phyloP scores from a whole-genome alignment of 2,113 vertebrate genomes.

The Apaloderma vittatum region DNA sequence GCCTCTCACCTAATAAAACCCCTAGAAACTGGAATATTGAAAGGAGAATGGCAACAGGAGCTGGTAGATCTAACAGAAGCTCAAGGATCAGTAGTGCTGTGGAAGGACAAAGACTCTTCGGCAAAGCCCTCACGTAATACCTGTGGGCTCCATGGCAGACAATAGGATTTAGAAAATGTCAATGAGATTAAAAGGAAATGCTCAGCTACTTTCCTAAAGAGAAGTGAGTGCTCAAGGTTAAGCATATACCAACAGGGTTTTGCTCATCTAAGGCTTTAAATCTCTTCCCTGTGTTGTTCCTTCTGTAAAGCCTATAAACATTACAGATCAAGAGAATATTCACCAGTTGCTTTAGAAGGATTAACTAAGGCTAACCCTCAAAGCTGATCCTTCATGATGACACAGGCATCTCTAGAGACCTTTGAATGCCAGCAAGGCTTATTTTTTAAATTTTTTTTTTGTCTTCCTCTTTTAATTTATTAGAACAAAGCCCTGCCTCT shows the following conservation, averaged over 20 bases:
- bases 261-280: neutral
- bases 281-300: neutral
- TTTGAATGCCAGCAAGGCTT: neutral
- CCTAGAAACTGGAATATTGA: neutral
- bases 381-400: neutral
- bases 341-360: neutral
- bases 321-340: neutral
- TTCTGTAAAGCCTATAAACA: neutral
- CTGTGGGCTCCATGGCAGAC: neutral
- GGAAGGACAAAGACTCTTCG: neutral
- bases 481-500: neutral
- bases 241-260: neutral
- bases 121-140: neutral
- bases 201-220: neutral
- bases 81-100: neutral
- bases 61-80: neutral
- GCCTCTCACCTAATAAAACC: neutral
- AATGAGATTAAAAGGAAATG: neutral
- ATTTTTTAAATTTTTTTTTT: neutral
- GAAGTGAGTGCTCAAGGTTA: neutral
- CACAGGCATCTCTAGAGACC: neutral
- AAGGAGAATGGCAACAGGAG: neutral
- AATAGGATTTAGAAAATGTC: conserved; percentile 26
- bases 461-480: neutral
- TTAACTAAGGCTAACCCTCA: conserved; percentile 10